Base-by-base conservation (phyloP, 1,140 invertebrate genomes). In the Eueides isabella region DNA sequence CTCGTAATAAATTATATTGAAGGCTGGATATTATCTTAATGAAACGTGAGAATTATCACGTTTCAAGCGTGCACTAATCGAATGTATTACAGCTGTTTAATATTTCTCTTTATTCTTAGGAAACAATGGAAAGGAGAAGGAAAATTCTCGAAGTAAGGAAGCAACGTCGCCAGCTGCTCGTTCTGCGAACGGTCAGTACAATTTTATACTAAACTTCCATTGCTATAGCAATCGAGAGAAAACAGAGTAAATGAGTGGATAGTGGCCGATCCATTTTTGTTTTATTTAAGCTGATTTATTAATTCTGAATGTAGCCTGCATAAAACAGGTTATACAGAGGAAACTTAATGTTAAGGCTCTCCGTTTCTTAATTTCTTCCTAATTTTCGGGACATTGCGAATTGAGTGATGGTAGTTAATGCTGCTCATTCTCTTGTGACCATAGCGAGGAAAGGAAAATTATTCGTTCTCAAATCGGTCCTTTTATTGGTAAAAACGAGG, bases 101-200 rank as follows among this genome's bases (percentile, higher is more conserved):
- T 75, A 71, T 70, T 74, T 67, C 61, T 78, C 31, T 75, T 86
- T 88, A 83, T 90, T 95, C 95, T 68, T 94, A 96, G 96, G 96
- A 92, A 95, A 95, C 90, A 95, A 95, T 92, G 94, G 94, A 84
- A 96, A 93, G 84, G 93, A 94, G 95, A 94, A 93, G 75, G 95
- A 95, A 83, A 93, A 93, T 71, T 94, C 95, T 84, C 94, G 94
- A 86, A 95, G 94, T 80, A 96, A 96, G 87, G 95, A 96, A 84
- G 94, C 94, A 75, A 94, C 95, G n/a, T 96, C 95, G 44, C 95
- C 96, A 55, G 95, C 95, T 65, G 95, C 95, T 28, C 94, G 93
- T 67, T 94, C 94, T 71, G 93, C 94, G 72, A 94, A 94, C 84
- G 94, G 94, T 94, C 74, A 93, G 93, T 87, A 80, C 71, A 38